Evolutionary conservation across 2,113 vertebrate species (phyloP).

Genomic region (Condylura cristata): DNA sequence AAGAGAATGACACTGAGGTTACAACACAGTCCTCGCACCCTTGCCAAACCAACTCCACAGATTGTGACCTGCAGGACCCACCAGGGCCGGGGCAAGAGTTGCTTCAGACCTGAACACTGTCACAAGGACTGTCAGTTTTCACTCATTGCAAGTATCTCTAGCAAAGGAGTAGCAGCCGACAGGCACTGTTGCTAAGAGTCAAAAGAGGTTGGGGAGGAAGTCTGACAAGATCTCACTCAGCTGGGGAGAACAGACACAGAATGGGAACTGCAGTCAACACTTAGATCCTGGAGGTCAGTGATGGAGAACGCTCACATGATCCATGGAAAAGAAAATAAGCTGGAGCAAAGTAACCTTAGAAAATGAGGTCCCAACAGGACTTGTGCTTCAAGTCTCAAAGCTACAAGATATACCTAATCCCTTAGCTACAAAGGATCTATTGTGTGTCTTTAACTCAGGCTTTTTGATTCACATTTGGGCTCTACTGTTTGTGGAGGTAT

Average conservation of each 20-base stretch:
- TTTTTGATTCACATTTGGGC: neutral
- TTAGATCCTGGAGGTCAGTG: neutral
- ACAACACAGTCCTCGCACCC: neutral
- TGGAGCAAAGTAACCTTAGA: neutral
- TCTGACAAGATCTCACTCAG: slow-evolving; percentile 18
- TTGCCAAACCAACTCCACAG: neutral
- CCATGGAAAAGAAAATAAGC: neutral
- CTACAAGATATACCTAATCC: neutral
- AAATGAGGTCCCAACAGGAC: neutral
- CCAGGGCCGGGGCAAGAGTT: neutral
- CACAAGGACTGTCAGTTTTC: neutral
- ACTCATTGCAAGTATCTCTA: neutral
- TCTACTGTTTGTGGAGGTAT: slow-evolving; percentile 14
- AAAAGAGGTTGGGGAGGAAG: slow-evolving; percentile 16
- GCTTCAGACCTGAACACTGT: neutral
- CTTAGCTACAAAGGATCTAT: neutral
- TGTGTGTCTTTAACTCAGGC: neutral
- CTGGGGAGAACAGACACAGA: neutral
- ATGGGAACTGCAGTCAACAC: neutral
- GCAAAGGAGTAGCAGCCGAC: neutral
- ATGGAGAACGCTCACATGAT: neutral
- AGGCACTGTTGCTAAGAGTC: neutral
- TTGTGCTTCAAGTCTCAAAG: neutral
- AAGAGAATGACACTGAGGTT: neutral
- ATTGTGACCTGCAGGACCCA: neutral